These are phyloP conservation scores for Lamellibrachia luymesi DNA, from an alignment of 1,140 invertebrate species.

Conservation along the genomic window DNA sequence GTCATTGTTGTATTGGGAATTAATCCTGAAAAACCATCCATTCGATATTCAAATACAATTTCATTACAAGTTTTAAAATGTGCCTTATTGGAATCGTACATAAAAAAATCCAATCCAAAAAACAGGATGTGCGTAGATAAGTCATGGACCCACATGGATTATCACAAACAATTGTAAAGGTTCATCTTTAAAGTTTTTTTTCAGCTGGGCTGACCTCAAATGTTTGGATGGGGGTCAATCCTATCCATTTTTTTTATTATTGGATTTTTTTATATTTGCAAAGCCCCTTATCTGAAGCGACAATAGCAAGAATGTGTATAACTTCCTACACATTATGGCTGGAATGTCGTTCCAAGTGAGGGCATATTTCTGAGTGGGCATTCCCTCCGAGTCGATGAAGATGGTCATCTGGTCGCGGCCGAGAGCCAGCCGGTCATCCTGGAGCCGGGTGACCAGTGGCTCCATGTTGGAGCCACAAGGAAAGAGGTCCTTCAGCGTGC, in stretches of 20 bases:
- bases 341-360: constrained; percentile 84
- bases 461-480: constrained; percentile 78
- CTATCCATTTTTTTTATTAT: too few species aligned
- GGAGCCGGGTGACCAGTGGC: constrained; percentile 75
- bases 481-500: constrained; percentile 77
- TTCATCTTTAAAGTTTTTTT: too few species aligned
- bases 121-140: not conserved
- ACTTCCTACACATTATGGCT: constrained; percentile 65
- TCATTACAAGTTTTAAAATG: too few species aligned
- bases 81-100: too few species aligned
- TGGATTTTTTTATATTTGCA: too few species aligned
- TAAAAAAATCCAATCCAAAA: not conserved
- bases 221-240: not conserved
- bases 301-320: not conserved
- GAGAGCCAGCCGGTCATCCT: constrained; percentile 72
- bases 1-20: not conserved
- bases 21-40: not conserved
- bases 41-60: too few species aligned
- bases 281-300: not conserved
- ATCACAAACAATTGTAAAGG: too few species aligned
- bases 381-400: constrained; percentile 74
- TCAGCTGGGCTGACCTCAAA: too few species aligned
- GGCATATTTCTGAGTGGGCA: constrained; percentile 67
- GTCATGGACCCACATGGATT: not conserved
- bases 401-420: constrained; percentile 82